Base-by-base conservation (phyloP, 2,888 invertebrate species). In the Pseudoips prasinana region DNA sequence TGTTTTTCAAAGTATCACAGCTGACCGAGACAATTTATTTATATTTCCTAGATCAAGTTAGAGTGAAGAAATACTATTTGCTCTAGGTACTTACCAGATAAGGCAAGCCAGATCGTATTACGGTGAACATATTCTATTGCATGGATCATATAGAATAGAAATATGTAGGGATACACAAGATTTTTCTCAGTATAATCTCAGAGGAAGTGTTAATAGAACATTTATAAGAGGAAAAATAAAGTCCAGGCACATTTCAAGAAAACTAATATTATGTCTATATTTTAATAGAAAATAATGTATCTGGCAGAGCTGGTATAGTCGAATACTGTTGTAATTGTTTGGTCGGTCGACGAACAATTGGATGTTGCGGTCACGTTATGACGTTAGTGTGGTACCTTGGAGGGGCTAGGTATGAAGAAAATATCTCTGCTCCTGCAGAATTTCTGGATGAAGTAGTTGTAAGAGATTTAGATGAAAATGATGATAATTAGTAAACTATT, bases 321-420 rank as follows among this genome's bases (percentile, higher is more conserved):
- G 25, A 30, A 8, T 44, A 54, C 32, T 48, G 22, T 26, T 54
- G 53, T 20, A 52, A 22, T 29, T 51, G 52, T 24, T 14, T 48
- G 8, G 40, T 44, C 7, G 47, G 52, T 6, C 29, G 19, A 10
- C 32, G 45, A 3, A 45, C 45, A 18, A 25, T 47, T 14, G 47
- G 47, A 8, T 45, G 51, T 25, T 51, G 47, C 25, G 36, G 41
- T 10, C 43, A 51, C 27, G 23, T 38, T 0, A 42, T 53, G 46
- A 46, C 40, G 1, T 8, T 53, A 9, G 25, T 47, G n/a, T 46
- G 40, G 41, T 46, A 33, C 33, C 25, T 50, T 18, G 26, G 37
- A 18, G 44, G 46, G 46, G 41, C 39, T 14, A 26, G 50, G 10
- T 28, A 42, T 22, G 20, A 39, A 18, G 22, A 25, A 23, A 14